Conservation (phyloP, 1,140 invertebrate genomes). For the Globodera rostochiensis region DNA sequence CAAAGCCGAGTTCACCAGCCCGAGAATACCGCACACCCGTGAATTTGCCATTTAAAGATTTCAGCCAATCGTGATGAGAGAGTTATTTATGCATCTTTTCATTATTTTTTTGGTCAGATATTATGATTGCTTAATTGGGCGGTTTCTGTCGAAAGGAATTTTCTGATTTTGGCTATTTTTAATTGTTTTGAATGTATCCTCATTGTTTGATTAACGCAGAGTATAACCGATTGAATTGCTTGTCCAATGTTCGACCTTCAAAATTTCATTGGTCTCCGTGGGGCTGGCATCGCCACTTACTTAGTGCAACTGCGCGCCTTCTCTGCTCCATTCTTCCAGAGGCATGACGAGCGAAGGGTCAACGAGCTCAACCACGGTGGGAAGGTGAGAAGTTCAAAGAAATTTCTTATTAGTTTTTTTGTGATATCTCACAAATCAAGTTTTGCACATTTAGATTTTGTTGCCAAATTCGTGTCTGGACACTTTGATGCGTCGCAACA, state of each 20-base stretch:
- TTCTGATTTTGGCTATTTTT: background rate
- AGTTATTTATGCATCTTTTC: conserved; percentile 33
- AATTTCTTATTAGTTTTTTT: conserved; percentile 2
- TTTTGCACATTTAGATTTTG: conserved; percentile 50
- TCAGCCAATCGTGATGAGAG: conserved; percentile 41
- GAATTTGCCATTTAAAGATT: conserved; percentile 51
- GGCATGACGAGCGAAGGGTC: conserved; percentile 54
- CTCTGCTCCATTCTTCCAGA: conserved; percentile 56
- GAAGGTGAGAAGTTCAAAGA: conserved; percentile 43
- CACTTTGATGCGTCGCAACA: conserved; percentile 76
- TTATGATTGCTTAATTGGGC: background rate
- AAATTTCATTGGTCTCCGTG: conserved; percentile 37
- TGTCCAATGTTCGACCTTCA: conserved; percentile 38
- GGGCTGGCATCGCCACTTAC: conserved; percentile 29
- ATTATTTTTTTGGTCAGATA: conserved; percentile 14
- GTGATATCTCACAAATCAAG: conserved; percentile 12
- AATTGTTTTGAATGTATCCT: background rate
- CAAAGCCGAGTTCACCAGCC: conserved; percentile 37
- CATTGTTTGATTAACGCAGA: background rate
- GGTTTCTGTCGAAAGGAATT: conserved; percentile 8
- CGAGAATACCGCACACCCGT: conserved; percentile 40
- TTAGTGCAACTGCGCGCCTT: conserved; percentile 51
- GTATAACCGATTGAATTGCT: background rate
- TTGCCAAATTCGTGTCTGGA: conserved; percentile 62
- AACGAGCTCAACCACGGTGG: conserved; percentile 63